Evolutionary conservation across 1,140 invertebrate genomes (phyloP).

Genomic region (Apis mellifera): Amel_HAv3.1 CM009936.2:2590501-2591000

Average conservation of each 20-base stretch:
- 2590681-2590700: too few relatives aligned
- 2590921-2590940: conserved; percentile 8
- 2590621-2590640: not conserved
- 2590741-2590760: not conserved
- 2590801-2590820: not conserved
- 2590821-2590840: not conserved
- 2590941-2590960: not conserved
- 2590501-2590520: too few relatives aligned
- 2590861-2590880: not conserved
- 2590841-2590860: not conserved
- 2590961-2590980: not conserved
- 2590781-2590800: not conserved
- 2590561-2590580: too few relatives aligned
- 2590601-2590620: not conserved
- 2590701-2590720: too few relatives aligned
- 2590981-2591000: too few relatives aligned
- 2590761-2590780: not conserved
- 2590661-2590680: not conserved
- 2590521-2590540: too few relatives aligned
- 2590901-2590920: conserved; percentile 2
- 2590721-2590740: too few relatives aligned
- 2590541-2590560: too few relatives aligned
- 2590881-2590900: not conserved
- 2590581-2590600: too few relatives aligned
- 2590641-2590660: not conserved